phyloP scores from a whole-genome alignment of 2,797 vertebrate genomes.

The Acestrorhynchus altus region DNA sequence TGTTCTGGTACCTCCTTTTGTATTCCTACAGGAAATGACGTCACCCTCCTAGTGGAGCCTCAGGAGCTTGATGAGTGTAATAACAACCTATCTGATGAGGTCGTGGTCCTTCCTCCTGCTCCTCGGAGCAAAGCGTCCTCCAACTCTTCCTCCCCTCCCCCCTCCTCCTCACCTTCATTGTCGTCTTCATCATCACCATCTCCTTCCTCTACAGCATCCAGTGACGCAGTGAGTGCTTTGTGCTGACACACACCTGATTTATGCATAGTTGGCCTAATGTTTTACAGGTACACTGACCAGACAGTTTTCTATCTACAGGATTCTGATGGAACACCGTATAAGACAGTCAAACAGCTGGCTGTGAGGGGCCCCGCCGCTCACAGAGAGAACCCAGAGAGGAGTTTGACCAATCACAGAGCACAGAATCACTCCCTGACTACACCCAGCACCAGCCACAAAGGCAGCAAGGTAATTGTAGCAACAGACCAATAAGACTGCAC shows the following conservation, averaged over 20 bases:
- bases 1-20: neutral
- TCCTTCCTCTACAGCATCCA: conserved; percentile 87
- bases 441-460: conserved; percentile 85
- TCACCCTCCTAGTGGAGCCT: conserved; percentile 88
- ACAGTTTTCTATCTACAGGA: conserved; percentile 76
- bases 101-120: conserved; percentile 79
- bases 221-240: conserved; percentile 88
- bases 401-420: conserved; percentile 76
- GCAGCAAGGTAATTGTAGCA: conserved; percentile 86
- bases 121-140: conserved; percentile 91
- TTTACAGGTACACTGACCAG: neutral
- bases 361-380: conserved; percentile 79
- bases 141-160: conserved; percentile 91
- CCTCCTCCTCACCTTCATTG: conserved; percentile 89
- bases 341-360: conserved; percentile 92
- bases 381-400: conserved; percentile 82
- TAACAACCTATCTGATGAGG: conserved; percentile 90
- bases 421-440: conserved; percentile 84
- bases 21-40: conserved; percentile 84
- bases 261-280: neutral
- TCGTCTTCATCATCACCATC: conserved; percentile 91
- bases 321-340: conserved; percentile 95
- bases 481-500: neutral
- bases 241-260: too few species aligned
- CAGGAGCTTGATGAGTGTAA: conserved; percentile 95